Conservation (phyloP, 2,797 vertebrate genomes). For the Thalassophryne amazonica region DNA sequence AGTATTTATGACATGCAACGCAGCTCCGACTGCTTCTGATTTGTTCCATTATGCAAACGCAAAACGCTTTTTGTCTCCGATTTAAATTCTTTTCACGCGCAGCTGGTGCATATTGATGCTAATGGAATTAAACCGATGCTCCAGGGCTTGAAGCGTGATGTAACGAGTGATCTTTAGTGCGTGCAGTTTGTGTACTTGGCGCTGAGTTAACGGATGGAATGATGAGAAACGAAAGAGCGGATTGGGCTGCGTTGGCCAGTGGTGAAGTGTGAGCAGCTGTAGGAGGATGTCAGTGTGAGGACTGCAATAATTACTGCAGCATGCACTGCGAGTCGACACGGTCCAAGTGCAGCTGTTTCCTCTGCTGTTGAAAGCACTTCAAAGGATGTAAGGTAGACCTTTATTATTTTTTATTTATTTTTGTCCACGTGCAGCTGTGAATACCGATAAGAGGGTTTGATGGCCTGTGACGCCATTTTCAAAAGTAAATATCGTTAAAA, state of each 20-base stretch:
- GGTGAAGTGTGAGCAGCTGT: conserved; percentile 68
- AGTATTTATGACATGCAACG: conserved; percentile 13
- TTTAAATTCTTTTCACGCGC: conserved; percentile 29
- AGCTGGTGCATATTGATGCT: conserved; percentile 32
- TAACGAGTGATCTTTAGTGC: conserved; percentile 27
- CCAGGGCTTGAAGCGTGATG: conserved; percentile 49
- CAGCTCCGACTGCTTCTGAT: conserved; percentile 1
- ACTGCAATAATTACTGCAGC: conserved; percentile 66
- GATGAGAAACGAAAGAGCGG: conserved; percentile 28
- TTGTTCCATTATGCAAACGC: conserved; percentile 24
- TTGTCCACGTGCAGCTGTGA: conserved; percentile 4
- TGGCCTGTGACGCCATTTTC: conserved; percentile 36
- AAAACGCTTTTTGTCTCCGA: conserved; percentile 29
- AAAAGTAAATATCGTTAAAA: conserved; percentile 57
- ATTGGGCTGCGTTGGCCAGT: conserved; percentile 51
- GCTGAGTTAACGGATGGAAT: conserved; percentile 37
- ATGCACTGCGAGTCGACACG: conserved; percentile 41
- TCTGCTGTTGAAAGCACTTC: conserved; percentile 50
- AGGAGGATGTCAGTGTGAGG: conserved; percentile 52
- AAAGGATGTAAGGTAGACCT: conserved; percentile 31
- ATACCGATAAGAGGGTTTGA: conserved; percentile 21
- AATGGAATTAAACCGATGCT: conserved; percentile 46
- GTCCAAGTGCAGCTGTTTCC: conserved; percentile 64
- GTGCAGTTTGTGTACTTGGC: conserved; percentile 56
- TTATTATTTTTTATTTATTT: not conserved